Base-by-base conservation (phyloP, 2,888 invertebrate genomes). In the Drosophila pegasa region DNA sequence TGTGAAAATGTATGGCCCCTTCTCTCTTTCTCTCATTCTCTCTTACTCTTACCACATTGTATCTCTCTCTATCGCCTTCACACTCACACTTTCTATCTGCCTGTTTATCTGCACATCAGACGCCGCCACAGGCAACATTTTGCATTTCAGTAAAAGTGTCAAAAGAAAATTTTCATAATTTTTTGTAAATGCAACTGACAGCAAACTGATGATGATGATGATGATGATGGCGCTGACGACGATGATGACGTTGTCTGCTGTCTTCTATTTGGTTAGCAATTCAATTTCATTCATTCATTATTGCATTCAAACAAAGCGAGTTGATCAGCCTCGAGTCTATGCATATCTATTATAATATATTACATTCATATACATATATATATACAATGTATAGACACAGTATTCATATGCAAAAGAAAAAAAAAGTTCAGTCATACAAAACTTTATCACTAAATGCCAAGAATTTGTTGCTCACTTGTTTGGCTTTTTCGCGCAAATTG, bases 101-200 rank as follows among this genome's bases (percentile, higher is more conserved):
- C 47, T 58, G 55, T 54, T 58, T 59, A 45, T 51, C 55, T 58
- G 56, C 61, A 68, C 70, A 66, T 78, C 58, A 62, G 62, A 38
- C 51, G 43, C 55, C n/a, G 69, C 67, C 65, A 47, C 65, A 58
- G 63, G 65, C 64, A 74, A 41, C 57, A 65, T 69, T 51, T 77
- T 63, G 68, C 58, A 69, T 75, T 63, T 63, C 63, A 71, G 59
- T 75, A 60, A 72, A 78, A 75, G 65, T 71, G 81, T 69, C 78
- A 75, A 72, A 57, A 67, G 63, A 66, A 75, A 57, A 70, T 73
- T 52, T 75, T 64, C 58, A 71, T 81, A 69, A 76, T 72, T 68
- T 25, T 70, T 66, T 60, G 43, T 62, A 66, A 74, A 65, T 81
- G 69, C 60, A 70, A 70, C 75, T 80, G 80, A 71, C 85, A 80